Conservation (phyloP, 2,888 invertebrate species). For the Mimumesa dahlbomi region DNA sequence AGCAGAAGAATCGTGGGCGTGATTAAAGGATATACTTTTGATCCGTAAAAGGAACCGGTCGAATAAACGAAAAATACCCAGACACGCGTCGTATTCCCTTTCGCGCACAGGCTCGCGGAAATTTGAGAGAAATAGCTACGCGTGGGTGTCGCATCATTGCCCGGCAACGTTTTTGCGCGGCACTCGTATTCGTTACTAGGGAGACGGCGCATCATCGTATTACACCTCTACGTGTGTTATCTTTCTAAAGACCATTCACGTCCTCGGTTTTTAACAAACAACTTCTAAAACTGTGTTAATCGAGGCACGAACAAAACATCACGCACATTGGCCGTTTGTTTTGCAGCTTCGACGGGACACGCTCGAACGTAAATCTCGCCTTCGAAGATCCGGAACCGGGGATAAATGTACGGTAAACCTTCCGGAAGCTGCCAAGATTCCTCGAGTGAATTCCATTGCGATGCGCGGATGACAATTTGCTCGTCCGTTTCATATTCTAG, state of each 20-base stretch:
- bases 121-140: slow-evolving; percentile 35
- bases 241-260: neutral
- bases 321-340: no score
- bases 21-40: slow-evolving; percentile 4
- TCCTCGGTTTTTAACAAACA: neutral
- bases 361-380: no score
- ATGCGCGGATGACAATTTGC: no score
- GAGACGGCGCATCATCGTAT: slow-evolving; percentile 7
- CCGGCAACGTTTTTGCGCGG: slow-evolving; percentile 7
- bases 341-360: no score
- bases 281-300: neutral
- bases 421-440: no score
- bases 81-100: slow-evolving; percentile 22
- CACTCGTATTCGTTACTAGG: slow-evolving; percentile 2
- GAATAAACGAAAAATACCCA: neutral
- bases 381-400: no score
- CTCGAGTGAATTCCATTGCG: no score
- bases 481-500: no score
- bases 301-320: no score
- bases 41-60: slow-evolving; percentile 7
- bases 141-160: slow-evolving; percentile 26
- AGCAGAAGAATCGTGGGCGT: slow-evolving; percentile 9
- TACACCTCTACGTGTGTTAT: neutral
- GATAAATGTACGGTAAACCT: no score
- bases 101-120: neutral